A percentile compares a stretch with the other conserved stretches of the same genome.
Evolutionary conservation across 2,888 invertebrate genomes (phyloP).

Genomic region (Dryobota labecula): DNA sequence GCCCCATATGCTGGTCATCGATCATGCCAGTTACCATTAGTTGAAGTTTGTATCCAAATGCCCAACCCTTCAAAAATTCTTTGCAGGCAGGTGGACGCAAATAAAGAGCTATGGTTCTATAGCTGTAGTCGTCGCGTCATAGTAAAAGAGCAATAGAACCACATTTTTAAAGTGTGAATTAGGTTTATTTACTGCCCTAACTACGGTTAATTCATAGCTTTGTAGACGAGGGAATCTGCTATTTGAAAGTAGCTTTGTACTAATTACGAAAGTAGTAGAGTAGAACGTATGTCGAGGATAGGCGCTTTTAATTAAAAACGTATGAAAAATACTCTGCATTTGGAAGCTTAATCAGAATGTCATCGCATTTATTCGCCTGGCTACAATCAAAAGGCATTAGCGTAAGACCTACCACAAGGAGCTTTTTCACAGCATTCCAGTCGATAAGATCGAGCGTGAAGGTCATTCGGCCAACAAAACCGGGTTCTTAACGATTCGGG

Average conservation of each 20-base stretch:
- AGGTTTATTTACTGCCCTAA: background rate
- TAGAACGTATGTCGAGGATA: no score
- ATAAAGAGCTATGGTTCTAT: background rate
- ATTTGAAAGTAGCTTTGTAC: background rate
- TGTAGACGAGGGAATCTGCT: background rate
- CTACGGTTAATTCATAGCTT: background rate
- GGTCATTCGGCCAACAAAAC: conserved; percentile 47
- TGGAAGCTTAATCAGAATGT: background rate
- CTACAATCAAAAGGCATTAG: conserved; percentile 26
- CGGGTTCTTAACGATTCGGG: conserved; percentile 41
- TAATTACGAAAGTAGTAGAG: no score
- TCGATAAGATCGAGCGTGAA: conserved; percentile 51
- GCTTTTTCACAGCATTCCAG: conserved; percentile 57
- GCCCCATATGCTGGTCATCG: background rate
- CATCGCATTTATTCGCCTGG: conserved; percentile 7
- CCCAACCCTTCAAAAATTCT: no score
- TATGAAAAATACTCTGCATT: background rate
- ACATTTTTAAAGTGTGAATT: background rate
- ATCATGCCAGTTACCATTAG: background rate
- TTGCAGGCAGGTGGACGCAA: background rate
- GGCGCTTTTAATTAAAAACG: background rate
- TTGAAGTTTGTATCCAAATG: no score
- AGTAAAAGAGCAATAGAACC: no score
- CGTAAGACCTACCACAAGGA: conserved; percentile 63
- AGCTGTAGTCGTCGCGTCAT: no score